phyloP scores from a whole-genome alignment of 2,888 invertebrate species.

The Himalopsyche japonica region DNA sequence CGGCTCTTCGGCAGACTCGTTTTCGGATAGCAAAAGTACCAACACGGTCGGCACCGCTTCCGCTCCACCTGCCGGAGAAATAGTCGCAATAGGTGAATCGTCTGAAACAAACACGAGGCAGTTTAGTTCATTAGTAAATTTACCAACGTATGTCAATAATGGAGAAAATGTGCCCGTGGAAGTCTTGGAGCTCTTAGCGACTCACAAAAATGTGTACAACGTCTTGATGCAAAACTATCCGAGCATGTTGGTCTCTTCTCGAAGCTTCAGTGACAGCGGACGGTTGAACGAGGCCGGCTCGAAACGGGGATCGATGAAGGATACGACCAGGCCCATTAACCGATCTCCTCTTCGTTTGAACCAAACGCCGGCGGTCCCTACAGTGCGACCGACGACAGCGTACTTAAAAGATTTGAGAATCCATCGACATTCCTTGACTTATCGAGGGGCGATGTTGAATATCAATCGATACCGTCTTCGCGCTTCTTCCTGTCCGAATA shows the following conservation, averaged over 20 bases:
- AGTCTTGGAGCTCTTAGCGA: slow-evolving; percentile 73
- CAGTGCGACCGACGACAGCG: slow-evolving; percentile 62
- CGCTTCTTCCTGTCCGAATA: slow-evolving; percentile 89
- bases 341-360: slow-evolving; percentile 49
- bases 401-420: slow-evolving; percentile 74
- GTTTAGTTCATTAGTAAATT: slow-evolving; percentile 79
- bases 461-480: slow-evolving; percentile 78
- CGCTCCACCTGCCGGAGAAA: slow-evolving; percentile 50
- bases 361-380: slow-evolving; percentile 53
- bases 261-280: slow-evolving; percentile 72
- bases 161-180: slow-evolving; percentile 78
- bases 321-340: slow-evolving; percentile 51
- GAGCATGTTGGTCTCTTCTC: slow-evolving; percentile 69
- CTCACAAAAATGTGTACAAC: slow-evolving; percentile 70
- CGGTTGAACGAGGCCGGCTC: slow-evolving; percentile 49
- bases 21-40: slow-evolving; percentile 70
- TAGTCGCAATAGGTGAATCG: slow-evolving; percentile 6
- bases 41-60: slow-evolving; percentile 63
- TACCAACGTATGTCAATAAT: slow-evolving; percentile 81
- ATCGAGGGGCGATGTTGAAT: slow-evolving; percentile 84
- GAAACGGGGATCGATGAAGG: slow-evolving; percentile 41
- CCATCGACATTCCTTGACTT: slow-evolving; percentile 78
- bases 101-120: slow-evolving; percentile 55
- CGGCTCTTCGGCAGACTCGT: slow-evolving; percentile 71
- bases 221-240: slow-evolving; percentile 77